phyloP scores from a whole-genome alignment of 2,797 vertebrate genomes.

The Antrozous pallidus region DNA sequence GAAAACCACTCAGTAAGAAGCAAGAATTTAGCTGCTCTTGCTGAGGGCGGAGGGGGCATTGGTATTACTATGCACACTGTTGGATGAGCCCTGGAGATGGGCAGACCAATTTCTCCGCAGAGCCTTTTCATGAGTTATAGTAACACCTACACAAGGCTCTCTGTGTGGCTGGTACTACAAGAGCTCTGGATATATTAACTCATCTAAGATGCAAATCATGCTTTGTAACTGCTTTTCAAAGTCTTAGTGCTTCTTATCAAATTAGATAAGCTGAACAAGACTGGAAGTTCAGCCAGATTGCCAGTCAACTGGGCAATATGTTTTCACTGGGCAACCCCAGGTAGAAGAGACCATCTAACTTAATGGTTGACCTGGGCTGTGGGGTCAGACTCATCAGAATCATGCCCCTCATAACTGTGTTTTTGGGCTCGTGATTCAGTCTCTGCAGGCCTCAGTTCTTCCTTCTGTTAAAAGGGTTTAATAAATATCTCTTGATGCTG shows the following conservation, averaged over 20 bases:
- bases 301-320: not conserved
- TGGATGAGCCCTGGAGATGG: not conserved
- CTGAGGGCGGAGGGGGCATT: not conserved
- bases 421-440: not conserved
- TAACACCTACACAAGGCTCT: not conserved
- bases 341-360: not conserved
- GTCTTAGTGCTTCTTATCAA: constrained; percentile 37
- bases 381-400: not conserved
- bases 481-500: not conserved
- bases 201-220: constrained; percentile 22
- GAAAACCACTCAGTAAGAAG: constrained; percentile 26
- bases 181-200: not conserved
- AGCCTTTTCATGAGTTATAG: not conserved
- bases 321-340: not conserved
- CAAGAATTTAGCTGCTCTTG: not conserved
- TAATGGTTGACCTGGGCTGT: not conserved
- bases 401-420: too few relatives aligned
- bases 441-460: not conserved
- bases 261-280: not conserved
- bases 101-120: not conserved
- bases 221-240: constrained; percentile 29
- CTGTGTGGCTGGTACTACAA: not conserved
- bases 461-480: not conserved
- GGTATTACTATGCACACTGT: not conserved
- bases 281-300: not conserved